These are phyloP conservation scores for Gandaritis pyraliata DNA, from an alignment of 2,888 invertebrate species.

Conservation along the genomic window DNA sequence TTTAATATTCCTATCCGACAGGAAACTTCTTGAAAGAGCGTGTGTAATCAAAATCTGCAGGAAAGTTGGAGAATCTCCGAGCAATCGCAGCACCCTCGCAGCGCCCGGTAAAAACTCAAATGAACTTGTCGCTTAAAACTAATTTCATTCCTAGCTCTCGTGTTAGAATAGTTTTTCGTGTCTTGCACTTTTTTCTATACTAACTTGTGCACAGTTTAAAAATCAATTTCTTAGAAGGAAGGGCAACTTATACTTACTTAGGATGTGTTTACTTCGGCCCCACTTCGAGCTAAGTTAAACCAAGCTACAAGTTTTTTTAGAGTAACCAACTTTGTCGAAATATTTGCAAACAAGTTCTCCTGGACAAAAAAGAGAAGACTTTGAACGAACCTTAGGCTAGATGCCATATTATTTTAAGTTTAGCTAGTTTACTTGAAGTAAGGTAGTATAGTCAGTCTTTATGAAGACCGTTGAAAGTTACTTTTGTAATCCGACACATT, in stretches of 20 bases:
- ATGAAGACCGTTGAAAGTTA: conserved; percentile 22
- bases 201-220: conserved; percentile 78
- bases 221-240: conserved; percentile 77
- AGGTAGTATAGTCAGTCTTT: conserved; percentile 17
- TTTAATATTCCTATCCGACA: conserved; percentile 83
- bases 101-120: conserved; percentile 74
- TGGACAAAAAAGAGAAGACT: conserved; percentile 56
- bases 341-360: conserved; percentile 65
- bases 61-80: conserved; percentile 77
- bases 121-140: conserved; percentile 83
- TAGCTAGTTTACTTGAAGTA: conserved; percentile 26
- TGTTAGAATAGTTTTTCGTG: conserved; percentile 79
- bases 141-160: conserved; percentile 80
- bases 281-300: conserved; percentile 65
- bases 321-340: conserved; percentile 68
- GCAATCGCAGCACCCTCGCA: conserved; percentile 74
- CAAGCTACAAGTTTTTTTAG: conserved; percentile 60
- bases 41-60: conserved; percentile 84
- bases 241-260: conserved; percentile 73
- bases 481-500: conserved; percentile 25
- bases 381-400: conserved; percentile 55
- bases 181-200: conserved; percentile 64
- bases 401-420: conserved; percentile 50
- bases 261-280: conserved; percentile 70
- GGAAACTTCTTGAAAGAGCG: conserved; percentile 80